Conservation (phyloP, 1,140 invertebrate genomes). For the Drosophila subobscura region DNA sequence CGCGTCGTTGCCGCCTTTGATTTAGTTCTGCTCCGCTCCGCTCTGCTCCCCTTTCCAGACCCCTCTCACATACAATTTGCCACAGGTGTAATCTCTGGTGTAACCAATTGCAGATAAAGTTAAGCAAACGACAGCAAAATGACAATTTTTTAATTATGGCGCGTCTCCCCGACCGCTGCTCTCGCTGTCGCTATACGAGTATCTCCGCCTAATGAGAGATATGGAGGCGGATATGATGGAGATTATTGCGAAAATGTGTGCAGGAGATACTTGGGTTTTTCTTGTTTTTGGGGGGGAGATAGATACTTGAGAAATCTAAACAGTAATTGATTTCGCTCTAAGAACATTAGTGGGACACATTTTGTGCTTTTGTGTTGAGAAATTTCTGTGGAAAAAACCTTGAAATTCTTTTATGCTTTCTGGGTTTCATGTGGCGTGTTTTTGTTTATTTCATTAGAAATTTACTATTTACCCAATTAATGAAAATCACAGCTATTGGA, state of each 20-base stretch:
- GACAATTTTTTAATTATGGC: conserved; percentile 78
- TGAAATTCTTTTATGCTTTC: no score
- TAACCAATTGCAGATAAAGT: conserved; percentile 70
- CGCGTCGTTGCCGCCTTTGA: conserved; percentile 55
- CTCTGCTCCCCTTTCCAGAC: neutral
- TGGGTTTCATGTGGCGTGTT: no score
- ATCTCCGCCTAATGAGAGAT: conserved; percentile 23
- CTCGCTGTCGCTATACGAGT: neutral
- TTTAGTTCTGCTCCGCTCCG: conserved; percentile 23
- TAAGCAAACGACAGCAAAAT: conserved; percentile 74
- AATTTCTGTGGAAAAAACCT: no score
- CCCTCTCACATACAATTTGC: conserved; percentile 37
- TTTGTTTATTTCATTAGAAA: no score
- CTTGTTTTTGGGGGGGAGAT: no score
- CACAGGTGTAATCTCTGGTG: conserved; percentile 70
- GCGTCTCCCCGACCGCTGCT: conserved; percentile 19
- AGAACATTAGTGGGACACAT: no score
- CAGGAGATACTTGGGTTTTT: no score
- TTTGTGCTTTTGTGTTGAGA: no score
- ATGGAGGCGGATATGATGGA: conserved; percentile 32
- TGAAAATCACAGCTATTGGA: no score
- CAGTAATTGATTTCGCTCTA: no score
- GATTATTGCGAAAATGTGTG: neutral
- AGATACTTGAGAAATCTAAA: no score
- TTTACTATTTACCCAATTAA: no score